Conservation (phyloP, 1,140 invertebrate genomes). For the Procambarus clarkii region DNA sequence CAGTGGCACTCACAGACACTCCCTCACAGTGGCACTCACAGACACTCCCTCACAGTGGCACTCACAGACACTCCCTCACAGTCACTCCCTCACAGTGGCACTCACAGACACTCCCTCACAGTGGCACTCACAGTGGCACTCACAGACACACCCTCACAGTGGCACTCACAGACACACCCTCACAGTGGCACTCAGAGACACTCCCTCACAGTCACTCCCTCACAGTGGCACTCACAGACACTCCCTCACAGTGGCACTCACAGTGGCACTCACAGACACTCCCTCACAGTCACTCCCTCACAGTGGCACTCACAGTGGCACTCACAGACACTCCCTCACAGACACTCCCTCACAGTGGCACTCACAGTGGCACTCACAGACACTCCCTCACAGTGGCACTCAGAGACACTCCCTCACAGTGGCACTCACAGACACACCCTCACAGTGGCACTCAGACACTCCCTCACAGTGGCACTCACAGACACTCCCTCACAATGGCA, state of each 20-base stretch:
- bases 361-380: too few species aligned
- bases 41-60: neutral
- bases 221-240: neutral
- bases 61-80: too few species aligned
- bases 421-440: neutral
- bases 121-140: neutral
- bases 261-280: too few species aligned
- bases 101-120: neutral
- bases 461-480: neutral
- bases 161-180: neutral
- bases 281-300: too few species aligned
- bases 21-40: neutral
- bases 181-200: neutral
- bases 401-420: neutral
- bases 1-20: neutral
- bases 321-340: too few species aligned
- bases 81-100: constrained; percentile 1
- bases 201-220: too few species aligned
- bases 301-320: too few species aligned
- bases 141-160: neutral
- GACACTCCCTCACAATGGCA: neutral
- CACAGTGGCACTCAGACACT: neutral
- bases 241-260: too few species aligned
- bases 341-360: too few species aligned
- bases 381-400: neutral